Percentiles rank a stretch among this genome's conserved stretches.
phyloP scores from a whole-genome alignment of 2,113 vertebrate species.

The Odocoileus hemionus region DNA sequence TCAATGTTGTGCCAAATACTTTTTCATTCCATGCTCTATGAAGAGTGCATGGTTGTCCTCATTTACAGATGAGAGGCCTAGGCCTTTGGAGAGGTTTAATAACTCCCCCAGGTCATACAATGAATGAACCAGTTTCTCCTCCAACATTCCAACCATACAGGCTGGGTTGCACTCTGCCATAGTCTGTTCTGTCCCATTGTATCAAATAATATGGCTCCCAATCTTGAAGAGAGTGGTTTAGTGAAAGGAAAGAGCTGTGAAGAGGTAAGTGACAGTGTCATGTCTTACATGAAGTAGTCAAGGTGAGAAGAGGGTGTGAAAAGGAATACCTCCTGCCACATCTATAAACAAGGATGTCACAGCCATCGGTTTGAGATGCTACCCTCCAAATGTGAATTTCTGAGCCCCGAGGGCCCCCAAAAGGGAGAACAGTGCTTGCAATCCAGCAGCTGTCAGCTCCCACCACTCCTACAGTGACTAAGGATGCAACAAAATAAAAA shows the following conservation, averaged over 20 bases:
- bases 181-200: background rate
- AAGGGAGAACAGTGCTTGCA: background rate
- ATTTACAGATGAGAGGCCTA: background rate
- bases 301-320: background rate
- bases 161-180: background rate
- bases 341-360: background rate
- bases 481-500: background rate
- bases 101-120: background rate
- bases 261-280: too few species aligned
- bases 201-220: background rate
- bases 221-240: background rate
- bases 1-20: background rate
- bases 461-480: background rate
- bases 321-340: background rate
- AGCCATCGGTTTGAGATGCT: background rate
- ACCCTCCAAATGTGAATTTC: background rate
- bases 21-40: background rate
- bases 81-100: background rate
- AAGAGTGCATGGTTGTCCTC: background rate
- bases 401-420: background rate
- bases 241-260: background rate
- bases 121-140: background rate
- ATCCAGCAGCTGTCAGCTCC: background rate
- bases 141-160: background rate
- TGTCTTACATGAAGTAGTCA: fast-evolving